These are phyloP conservation scores for Megaceryle torquata DNA, from an alignment of 2,113 vertebrate genomes.

Conservation along the genomic window DNA sequence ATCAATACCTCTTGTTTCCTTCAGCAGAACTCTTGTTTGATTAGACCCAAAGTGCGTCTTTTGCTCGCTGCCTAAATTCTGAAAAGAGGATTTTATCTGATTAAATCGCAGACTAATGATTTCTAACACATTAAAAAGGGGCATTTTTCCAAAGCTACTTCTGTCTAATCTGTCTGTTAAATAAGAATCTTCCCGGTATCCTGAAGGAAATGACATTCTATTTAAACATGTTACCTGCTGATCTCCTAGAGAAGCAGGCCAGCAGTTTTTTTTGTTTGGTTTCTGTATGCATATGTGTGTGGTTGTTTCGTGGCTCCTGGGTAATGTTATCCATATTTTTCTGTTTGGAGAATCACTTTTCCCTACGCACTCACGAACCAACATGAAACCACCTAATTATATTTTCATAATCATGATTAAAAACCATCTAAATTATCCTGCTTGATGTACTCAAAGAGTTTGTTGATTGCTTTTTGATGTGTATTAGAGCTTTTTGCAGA, in stretches of 20 bases:
- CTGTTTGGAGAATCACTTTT: slow-evolving; percentile 73
- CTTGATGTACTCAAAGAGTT: slow-evolving; percentile 77
- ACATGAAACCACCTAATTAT: slow-evolving; percentile 79
- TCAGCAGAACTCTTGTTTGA: slow-evolving; percentile 1
- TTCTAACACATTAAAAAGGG: slow-evolving; percentile 52
- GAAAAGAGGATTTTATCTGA: slow-evolving; percentile 48
- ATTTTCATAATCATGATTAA: slow-evolving; percentile 79
- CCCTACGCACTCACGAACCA: slow-evolving; percentile 67
- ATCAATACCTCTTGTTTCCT: not conserved
- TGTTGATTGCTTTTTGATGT: slow-evolving; percentile 80
- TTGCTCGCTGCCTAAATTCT: not conserved
- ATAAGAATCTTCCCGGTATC: slow-evolving; percentile 59
- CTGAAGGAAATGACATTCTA: slow-evolving; percentile 50
- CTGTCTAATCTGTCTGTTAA: slow-evolving; percentile 63
- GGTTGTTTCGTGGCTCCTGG: slow-evolving; percentile 51
- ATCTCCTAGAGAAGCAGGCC: slow-evolving; percentile 29
- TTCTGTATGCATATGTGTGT: not conserved
- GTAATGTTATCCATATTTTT: slow-evolving; percentile 68
- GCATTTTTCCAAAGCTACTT: slow-evolving; percentile 60
- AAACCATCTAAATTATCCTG: slow-evolving; percentile 77
- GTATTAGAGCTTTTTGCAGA: slow-evolving; percentile 71
- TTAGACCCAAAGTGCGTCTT: slow-evolving; percentile 36
- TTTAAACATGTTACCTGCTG: slow-evolving; percentile 64
- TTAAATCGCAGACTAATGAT: slow-evolving; percentile 37
- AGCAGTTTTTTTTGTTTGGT: not conserved